phyloP scores from a whole-genome alignment of 2,888 invertebrate genomes.

The Nasonovia ribisnigri region DNA sequence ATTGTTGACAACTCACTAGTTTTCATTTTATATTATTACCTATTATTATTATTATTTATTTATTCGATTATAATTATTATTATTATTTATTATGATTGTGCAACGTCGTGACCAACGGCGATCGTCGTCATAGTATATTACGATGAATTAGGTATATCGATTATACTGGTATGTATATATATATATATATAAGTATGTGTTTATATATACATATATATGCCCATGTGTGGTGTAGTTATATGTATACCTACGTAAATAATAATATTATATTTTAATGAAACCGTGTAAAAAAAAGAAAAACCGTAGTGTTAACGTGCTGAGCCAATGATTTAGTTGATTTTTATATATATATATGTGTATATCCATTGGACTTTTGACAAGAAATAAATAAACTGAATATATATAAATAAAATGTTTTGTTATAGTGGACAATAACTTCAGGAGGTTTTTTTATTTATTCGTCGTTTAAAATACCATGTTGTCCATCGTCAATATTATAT shows the following conservation, averaged over 20 bases:
- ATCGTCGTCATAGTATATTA: not conserved
- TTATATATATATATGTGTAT: conserved; percentile 44
- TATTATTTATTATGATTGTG: conserved; percentile 30
- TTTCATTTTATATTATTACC: conserved; percentile 45
- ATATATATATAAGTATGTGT: not conserved
- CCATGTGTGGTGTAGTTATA: not conserved
- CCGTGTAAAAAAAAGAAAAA: conserved; percentile 44
- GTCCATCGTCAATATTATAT: too few species aligned
- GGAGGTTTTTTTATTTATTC: conserved; percentile 23
- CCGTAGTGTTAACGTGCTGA: conserved; percentile 56
- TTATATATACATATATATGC: not conserved
- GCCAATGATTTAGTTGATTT: conserved; percentile 64
- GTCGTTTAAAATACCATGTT: not conserved
- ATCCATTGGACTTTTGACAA: conserved; percentile 38
- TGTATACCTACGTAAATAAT: conserved; percentile 34
- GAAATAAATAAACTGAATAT: conserved; percentile 37
- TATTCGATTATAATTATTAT: conserved; percentile 43
- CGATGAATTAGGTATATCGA: not conserved
- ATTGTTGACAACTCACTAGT: conserved; percentile 56
- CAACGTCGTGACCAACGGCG: not conserved
- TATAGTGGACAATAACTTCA: conserved; percentile 49
- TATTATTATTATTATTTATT: conserved; percentile 28
- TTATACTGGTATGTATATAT: not conserved
- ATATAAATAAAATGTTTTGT: conserved; percentile 56
- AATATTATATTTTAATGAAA: conserved; percentile 46